Conservation (phyloP, 2,888 invertebrate genomes). For the Meteorus cinctellus region DNA sequence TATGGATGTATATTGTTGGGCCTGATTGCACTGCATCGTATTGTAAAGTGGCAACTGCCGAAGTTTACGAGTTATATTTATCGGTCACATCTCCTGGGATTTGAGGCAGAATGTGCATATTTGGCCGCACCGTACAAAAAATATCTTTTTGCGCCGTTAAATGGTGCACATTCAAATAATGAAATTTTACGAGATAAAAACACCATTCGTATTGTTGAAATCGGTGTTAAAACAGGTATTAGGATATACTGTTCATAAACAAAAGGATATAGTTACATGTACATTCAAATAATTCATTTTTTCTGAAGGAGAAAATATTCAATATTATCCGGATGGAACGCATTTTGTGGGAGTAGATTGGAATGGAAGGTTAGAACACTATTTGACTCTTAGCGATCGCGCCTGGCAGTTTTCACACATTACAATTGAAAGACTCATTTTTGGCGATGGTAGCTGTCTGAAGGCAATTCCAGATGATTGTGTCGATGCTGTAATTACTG, state of each 20-base stretch:
- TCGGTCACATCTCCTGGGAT: slow-evolving; percentile 62
- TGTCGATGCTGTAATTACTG: slow-evolving; percentile 66
- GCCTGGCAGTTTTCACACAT: slow-evolving; percentile 65
- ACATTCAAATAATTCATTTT: background rate
- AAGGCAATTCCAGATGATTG: slow-evolving; percentile 58
- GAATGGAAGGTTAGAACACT: slow-evolving; percentile 63
- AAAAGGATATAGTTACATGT: background rate
- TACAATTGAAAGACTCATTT: slow-evolving; percentile 61
- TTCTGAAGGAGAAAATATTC: slow-evolving; percentile 65
- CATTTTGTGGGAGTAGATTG: slow-evolving; percentile 65
- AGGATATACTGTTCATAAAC: background rate
- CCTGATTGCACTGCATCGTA: slow-evolving; percentile 47
- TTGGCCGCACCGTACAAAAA: slow-evolving; percentile 57
- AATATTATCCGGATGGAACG: slow-evolving; percentile 64
- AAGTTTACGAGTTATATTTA: slow-evolving; percentile 57
- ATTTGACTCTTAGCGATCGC: slow-evolving; percentile 59
- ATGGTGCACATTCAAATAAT: slow-evolving; percentile 59
- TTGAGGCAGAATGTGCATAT: slow-evolving; percentile 65
- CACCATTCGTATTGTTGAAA: slow-evolving; percentile 64
- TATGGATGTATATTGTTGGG: slow-evolving; percentile 56
- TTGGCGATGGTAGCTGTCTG: slow-evolving; percentile 65
- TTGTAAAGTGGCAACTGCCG: slow-evolving; percentile 56
- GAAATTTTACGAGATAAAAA: slow-evolving; percentile 58
- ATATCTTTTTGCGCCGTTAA: slow-evolving; percentile 58
- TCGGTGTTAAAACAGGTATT: slow-evolving; percentile 68